These are phyloP conservation scores for Peromyscus leucopus DNA, from an alignment of 2,113 vertebrate species.

Conservation along the genomic window DNA sequence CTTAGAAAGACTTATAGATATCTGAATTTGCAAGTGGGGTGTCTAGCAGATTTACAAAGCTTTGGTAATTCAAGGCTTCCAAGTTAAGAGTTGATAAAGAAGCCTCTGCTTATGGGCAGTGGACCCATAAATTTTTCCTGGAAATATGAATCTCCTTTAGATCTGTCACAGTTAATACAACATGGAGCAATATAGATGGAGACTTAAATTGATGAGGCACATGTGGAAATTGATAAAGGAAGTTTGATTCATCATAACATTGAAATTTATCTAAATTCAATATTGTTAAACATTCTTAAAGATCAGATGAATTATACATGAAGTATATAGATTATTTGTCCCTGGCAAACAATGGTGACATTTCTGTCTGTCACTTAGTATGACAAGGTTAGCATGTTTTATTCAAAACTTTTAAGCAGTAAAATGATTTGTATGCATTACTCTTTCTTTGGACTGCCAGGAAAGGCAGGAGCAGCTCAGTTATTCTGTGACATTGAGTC, in stretches of 20 bases:
- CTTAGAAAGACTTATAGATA: slow-evolving; percentile 5
- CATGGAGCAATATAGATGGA: slow-evolving; percentile 74
- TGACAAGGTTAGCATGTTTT: slow-evolving; percentile 91
- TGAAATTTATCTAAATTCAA: slow-evolving; percentile 90
- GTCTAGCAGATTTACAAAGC: slow-evolving; percentile 15
- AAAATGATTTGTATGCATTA: slow-evolving; percentile 87
- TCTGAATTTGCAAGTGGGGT: not conserved
- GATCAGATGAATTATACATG: slow-evolving; percentile 92
- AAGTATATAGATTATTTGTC: slow-evolving; percentile 92
- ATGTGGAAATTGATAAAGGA: slow-evolving; percentile 86
- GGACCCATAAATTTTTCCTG: not conserved
- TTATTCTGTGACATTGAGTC: slow-evolving; percentile 82
- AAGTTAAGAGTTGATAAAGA: slow-evolving; percentile 29
- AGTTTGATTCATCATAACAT: slow-evolving; percentile 82
- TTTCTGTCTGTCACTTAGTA: slow-evolving; percentile 91
- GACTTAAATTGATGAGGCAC: slow-evolving; percentile 82
- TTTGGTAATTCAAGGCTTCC: slow-evolving; percentile 55
- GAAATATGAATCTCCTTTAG: slow-evolving; percentile 68
- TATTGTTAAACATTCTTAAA: slow-evolving; percentile 91
- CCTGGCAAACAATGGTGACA: slow-evolving; percentile 89
- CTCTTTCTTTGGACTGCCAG: slow-evolving; percentile 84
- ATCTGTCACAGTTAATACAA: slow-evolving; percentile 68
- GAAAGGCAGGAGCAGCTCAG: slow-evolving; percentile 79
- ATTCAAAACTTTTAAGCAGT: slow-evolving; percentile 89
- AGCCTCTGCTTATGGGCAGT: not conserved